Evolutionary conservation across 2,797 vertebrate genomes (phyloP).

Genomic region (Tragelaphus eurycerus): DNA sequence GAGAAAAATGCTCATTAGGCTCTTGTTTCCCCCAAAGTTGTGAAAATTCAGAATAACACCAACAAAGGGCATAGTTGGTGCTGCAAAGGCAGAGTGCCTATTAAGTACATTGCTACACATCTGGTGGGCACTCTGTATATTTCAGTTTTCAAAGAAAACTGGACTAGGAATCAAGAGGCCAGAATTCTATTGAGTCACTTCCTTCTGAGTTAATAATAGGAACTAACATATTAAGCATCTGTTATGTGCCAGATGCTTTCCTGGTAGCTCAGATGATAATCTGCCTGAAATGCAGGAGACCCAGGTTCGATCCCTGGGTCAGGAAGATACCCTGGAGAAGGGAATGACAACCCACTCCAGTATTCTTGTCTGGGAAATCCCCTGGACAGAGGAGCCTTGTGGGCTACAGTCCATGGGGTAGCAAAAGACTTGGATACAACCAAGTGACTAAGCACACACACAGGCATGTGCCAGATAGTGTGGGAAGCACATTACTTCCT

Average conservation of each 20-base stretch:
- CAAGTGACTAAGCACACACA: neutral
- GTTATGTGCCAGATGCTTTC: neutral
- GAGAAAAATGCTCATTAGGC: constrained; percentile 51
- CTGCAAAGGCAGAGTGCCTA: neutral
- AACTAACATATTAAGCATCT: neutral
- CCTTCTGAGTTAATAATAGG: constrained; percentile 11
- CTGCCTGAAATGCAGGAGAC: neutral
- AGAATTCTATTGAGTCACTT: constrained; percentile 18
- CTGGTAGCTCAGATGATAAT: neutral
- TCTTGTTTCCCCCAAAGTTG: constrained; percentile 50
- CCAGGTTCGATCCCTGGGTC: neutral
- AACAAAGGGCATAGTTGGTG: constrained; percentile 7
- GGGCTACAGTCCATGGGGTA: neutral
- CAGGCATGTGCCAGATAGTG: neutral
- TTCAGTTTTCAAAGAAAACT: constrained; percentile 27
- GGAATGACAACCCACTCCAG: neutral
- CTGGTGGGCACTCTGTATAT: neutral
- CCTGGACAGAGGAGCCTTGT: neutral
- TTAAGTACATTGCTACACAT: neutral
- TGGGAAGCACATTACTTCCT: neutral
- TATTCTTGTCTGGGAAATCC: neutral
- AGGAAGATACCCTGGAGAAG: neutral
- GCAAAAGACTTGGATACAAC: neutral
- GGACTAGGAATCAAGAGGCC: neutral
- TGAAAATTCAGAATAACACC: constrained; percentile 53